Evolutionary conservation across 1,140 invertebrate species (phyloP), one percentile per base, ranked within the genome.

Genomic region (Ganaspis sp.): DNA sequence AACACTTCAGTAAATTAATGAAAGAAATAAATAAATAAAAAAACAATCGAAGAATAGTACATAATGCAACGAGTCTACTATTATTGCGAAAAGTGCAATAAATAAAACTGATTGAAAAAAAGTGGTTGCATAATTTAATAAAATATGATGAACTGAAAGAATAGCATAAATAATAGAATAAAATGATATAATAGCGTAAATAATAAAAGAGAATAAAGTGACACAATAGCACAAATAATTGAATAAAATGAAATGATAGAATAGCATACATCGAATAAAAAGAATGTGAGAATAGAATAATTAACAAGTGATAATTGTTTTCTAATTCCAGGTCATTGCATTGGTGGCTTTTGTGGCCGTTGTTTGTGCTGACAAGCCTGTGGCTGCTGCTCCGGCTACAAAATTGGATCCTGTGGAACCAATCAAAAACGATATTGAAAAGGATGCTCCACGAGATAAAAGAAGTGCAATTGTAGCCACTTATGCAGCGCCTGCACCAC

Each of bases 281-380:
- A 6, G 2, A 34, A 49, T 49, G 2, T 15, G 15, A 6, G 6
- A 17, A 17, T 9, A 8, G 45, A 0, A 19, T 17, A 49, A 17
- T 49, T 49, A 49, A 4, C 19, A 5, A 49, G 19, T 49, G 1
- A 17, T n/a, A 34, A 34, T 49, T 1, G 1, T 23, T 54, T 54
- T 54, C 21, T 76, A 71, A 73, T 81, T 83, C 6, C 54, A 90
- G 89, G 81, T 79, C 75, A 45, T 87, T 54, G 58, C 85, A 17
- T 74, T 89, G 45, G 53, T 90, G 78, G 89, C 86, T 76, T 70
- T 89, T 70, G 77, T 85, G 74, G 87, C 85, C 73, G 72, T 84
- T n/a, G 83, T 79, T 34, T 84, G 71, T 23, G 85, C 88, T 8
- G 82, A 80, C 12, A 84, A 81, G 53, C 34, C 73, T 34, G 71